Percentiles rank a stretch among this genome's conserved stretches.
phyloP scores from a whole-genome alignment of 2,888 invertebrate species.

The Phymatocera aterrima region DNA sequence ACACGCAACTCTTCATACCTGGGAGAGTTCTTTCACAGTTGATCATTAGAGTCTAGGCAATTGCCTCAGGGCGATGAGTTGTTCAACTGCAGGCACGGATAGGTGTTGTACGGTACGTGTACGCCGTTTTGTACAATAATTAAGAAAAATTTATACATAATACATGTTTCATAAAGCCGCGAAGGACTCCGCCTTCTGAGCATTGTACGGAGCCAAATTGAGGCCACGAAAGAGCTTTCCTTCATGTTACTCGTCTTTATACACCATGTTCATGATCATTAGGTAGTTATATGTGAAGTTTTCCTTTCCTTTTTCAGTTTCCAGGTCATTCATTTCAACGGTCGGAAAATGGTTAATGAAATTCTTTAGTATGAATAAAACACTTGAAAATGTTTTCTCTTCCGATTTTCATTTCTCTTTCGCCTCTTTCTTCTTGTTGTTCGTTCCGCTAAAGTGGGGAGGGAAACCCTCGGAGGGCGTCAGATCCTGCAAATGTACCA shows the following conservation, averaged over 20 bases:
- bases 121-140: no score
- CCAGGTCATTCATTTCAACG: no score
- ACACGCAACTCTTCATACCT: no score
- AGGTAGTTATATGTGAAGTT: no score
- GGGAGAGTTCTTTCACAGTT: not conserved
- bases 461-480: not conserved
- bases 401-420: not conserved
- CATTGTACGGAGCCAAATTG: not conserved
- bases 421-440: not conserved
- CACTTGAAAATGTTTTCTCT: not conserved
- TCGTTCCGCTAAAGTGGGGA: not conserved
- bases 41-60: not conserved
- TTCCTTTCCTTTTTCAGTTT: no score
- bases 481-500: not conserved
- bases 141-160: not conserved
- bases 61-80: not conserved
- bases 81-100: not conserved
- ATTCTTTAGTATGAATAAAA: constrained; percentile 6
- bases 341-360: no score
- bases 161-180: not conserved
- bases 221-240: not conserved
- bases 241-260: not conserved
- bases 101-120: no score
- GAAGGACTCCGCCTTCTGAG: not conserved
- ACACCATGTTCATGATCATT: no score